Conservation (phyloP, 2,888 invertebrate genomes). For the Drosophila cracens region DNA sequence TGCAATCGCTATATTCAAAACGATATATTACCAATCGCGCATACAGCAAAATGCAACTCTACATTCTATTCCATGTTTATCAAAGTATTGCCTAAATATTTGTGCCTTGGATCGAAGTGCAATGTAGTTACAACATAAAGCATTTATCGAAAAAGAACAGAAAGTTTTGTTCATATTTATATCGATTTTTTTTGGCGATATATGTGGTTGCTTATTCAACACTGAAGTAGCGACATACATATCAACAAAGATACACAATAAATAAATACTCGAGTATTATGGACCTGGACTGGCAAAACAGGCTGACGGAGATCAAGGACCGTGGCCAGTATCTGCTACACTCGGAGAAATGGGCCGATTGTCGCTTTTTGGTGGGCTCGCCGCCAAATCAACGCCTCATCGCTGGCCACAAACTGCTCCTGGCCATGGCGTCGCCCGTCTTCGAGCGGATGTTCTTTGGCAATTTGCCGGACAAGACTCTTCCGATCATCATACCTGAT, state of each 20-base stretch:
- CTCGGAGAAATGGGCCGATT: constrained; percentile 93
- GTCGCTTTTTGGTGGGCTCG: constrained; percentile 92
- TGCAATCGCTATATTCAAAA: background rate
- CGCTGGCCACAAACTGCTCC: constrained; percentile 91
- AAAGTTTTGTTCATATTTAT: background rate
- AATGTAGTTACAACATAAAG: background rate
- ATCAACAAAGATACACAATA: constrained; percentile 45
- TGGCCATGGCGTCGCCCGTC: constrained; percentile 95
- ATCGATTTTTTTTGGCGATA: constrained; percentile 5
- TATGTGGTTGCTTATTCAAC: constrained; percentile 14
- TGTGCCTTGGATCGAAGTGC: background rate
- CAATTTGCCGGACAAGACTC: constrained; percentile 91
- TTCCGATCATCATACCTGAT: constrained; percentile 92
- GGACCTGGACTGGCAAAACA: constrained; percentile 90
- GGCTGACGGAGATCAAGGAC: constrained; percentile 89
- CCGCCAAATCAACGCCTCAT: constrained; percentile 91
- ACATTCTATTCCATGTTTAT: background rate
- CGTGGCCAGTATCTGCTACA: constrained; percentile 91
- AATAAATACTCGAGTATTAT: constrained; percentile 51
- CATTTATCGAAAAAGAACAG: background rate
- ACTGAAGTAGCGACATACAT: constrained; percentile 37
- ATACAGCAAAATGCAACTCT: background rate
- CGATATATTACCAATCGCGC: constrained; percentile 2
- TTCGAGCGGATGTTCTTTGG: constrained; percentile 96
- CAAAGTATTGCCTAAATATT: background rate